phyloP scores from a whole-genome alignment of 2,113 vertebrate genomes.

The Halcyon senegalensis region DNA sequence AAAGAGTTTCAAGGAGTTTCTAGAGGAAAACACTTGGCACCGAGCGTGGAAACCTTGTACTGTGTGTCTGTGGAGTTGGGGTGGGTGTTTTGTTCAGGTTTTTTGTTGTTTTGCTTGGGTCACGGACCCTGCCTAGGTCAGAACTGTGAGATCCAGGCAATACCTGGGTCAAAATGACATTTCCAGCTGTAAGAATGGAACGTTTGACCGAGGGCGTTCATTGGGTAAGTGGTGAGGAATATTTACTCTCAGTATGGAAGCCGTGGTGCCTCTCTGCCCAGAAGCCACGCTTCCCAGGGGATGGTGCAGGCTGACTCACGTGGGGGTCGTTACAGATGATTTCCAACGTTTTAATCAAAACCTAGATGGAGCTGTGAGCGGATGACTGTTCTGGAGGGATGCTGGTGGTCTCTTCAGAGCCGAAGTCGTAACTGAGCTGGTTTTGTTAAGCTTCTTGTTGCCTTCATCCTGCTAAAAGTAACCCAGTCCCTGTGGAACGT shows the following conservation, averaged over 20 bases:
- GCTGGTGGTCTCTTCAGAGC: slow-evolving; percentile 43
- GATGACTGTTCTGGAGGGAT: slow-evolving; percentile 11
- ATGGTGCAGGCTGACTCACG: neutral
- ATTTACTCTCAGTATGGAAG: neutral
- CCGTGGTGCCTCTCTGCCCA: neutral
- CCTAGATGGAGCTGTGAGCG: slow-evolving; percentile 24
- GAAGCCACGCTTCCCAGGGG: neutral
- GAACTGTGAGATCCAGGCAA: neutral
- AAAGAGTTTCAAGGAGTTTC: neutral
- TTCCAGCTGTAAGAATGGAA: neutral
- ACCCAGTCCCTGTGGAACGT: neutral
- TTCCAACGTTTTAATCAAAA: slow-evolving; percentile 30
- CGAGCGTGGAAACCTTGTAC: neutral
- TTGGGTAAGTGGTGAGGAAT: neutral
- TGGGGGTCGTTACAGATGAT: neutral
- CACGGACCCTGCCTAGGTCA: neutral
- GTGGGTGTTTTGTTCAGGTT: neutral
- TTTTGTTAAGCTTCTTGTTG: neutral
- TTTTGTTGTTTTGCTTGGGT: neutral
- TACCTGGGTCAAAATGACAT: neutral
- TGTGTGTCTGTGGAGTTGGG: neutral
- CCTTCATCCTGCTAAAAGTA: neutral
- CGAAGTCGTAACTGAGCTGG: slow-evolving; percentile 8
- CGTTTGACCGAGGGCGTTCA: neutral
- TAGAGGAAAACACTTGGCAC: neutral